phyloP scores from a whole-genome alignment of 1,140 invertebrate genomes.

The Wiebesia pumilae region DNA sequence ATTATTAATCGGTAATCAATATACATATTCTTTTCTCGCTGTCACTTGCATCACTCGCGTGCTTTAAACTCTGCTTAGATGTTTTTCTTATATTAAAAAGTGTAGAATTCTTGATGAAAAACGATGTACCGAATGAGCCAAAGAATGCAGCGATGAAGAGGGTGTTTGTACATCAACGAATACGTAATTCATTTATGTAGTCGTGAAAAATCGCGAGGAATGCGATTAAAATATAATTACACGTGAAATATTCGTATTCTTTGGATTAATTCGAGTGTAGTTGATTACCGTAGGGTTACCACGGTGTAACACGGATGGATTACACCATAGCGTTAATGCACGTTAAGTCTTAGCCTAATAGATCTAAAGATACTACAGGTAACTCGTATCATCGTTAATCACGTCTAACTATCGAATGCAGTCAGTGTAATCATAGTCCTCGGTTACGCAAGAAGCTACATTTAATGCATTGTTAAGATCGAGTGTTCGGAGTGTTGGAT shows the following conservation, averaged over 20 bases:
- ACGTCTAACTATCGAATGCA: not conserved
- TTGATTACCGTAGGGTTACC: not conserved
- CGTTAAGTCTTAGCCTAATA: conserved; percentile 1
- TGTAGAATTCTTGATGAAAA: not conserved
- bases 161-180: not conserved
- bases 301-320: too few species aligned
- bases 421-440: conserved; percentile 26
- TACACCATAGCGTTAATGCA: conserved; percentile 3
- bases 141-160: not conserved
- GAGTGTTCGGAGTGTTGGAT: not conserved
- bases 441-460: not conserved
- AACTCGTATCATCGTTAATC: conserved; percentile 36
- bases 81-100: too few species aligned
- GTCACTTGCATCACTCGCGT: too few species aligned
- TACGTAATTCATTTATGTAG: not conserved
- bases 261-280: conserved; percentile 5
- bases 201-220: not conserved
- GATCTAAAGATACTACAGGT: conserved; percentile 19
- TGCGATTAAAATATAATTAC: not conserved
- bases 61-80: not conserved
- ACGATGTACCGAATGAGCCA: not conserved
- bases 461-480: conserved; percentile 21
- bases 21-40: not conserved
- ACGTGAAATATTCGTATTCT: not conserved
- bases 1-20: conserved; percentile 4